Percentiles rank a stretch among this genome's conserved stretches.
phyloP scores from a whole-genome alignment of 2,113 vertebrate species.

The Antidorcas marsupialis region DNA sequence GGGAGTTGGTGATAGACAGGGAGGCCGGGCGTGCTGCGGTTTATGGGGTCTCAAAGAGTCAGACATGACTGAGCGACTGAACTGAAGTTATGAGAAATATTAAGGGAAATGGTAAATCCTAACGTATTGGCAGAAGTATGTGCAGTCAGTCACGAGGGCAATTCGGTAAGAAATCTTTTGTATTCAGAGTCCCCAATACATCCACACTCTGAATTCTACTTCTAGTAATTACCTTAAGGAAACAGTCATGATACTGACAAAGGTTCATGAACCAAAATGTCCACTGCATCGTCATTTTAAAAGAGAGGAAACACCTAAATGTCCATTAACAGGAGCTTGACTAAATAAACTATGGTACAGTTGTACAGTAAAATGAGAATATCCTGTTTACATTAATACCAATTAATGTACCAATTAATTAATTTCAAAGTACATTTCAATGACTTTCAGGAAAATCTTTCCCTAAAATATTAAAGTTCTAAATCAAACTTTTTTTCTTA shows the following conservation, averaged over 20 bases:
- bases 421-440: not conserved
- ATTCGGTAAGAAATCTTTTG: not conserved
- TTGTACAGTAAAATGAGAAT: not conserved
- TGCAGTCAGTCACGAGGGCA: not conserved
- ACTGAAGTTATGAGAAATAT: not conserved
- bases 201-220: not conserved
- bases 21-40: not conserved
- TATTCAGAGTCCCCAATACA: not conserved
- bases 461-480: slow-evolving; percentile 15
- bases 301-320: not conserved
- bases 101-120: not conserved
- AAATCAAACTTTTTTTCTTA: not conserved
- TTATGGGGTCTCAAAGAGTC: no score
- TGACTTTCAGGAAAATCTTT: not conserved
- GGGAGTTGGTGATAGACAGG: not conserved
- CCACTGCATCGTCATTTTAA: slow-evolving; percentile 1
- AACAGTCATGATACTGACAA: not conserved
- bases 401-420: not conserved
- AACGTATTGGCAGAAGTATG: rapidly evolving
- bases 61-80: rapidly evolving
- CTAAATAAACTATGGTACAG: not conserved
- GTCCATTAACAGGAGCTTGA: not conserved
- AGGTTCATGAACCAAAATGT: not conserved
- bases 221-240: not conserved
- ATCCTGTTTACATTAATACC: not conserved